These are phyloP conservation scores for Penaeus japonicus DNA, from an alignment of 1,140 invertebrate genomes.

Conservation along the genomic window DNA sequence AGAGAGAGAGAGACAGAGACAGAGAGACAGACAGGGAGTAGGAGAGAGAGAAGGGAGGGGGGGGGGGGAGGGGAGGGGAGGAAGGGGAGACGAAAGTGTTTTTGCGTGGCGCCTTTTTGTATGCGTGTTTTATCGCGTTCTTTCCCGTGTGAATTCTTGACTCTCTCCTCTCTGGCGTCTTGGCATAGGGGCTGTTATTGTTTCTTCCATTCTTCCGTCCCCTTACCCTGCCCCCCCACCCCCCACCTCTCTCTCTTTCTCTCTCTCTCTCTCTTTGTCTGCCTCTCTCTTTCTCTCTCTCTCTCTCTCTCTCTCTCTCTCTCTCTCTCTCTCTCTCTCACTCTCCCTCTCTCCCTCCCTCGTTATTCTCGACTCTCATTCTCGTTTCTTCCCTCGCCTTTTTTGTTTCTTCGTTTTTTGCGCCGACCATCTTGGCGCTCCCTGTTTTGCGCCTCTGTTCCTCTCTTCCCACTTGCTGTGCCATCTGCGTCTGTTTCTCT, in stretches of 20 bases:
- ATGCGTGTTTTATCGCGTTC: not conserved
- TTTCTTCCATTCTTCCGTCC: not conserved
- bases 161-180: no score
- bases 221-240: not conserved
- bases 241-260: not conserved
- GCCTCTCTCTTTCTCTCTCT: not conserved
- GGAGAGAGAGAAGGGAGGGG: not conserved
- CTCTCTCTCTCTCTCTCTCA: conserved; percentile 1
- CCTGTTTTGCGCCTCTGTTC: not conserved
- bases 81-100: not conserved
- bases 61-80: not conserved
- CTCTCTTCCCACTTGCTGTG: not conserved
- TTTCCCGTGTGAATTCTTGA: no score
- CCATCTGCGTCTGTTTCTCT: not conserved
- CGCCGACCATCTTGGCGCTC: not conserved
- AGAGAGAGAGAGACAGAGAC: not conserved
- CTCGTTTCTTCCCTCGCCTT: not conserved
- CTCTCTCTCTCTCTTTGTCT: not conserved
- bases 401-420: not conserved
- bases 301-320: conserved; percentile 1
- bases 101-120: not conserved
- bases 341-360: not conserved
- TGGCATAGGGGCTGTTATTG: no score
- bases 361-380: not conserved
- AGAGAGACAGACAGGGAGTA: not conserved